A percentile compares a stretch with the other conserved stretches of the same genome.
Evolutionary conservation across 1,140 invertebrate genomes (phyloP).

Genomic region (Megalonaias nervosa): DNA sequence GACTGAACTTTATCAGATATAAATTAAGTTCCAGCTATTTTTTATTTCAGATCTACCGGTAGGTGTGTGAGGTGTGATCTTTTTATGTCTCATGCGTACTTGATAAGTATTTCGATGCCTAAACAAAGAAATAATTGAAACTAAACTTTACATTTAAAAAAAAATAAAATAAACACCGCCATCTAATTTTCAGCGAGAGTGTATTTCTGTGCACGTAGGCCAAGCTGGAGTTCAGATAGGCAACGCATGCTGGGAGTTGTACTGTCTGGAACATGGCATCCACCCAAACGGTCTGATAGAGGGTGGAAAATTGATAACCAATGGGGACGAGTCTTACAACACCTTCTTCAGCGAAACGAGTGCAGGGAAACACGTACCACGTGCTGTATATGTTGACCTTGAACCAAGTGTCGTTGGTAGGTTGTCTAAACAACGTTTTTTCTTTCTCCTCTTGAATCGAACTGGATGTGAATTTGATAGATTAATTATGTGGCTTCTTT

Average conservation of each 20-base stretch:
- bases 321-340: slow-evolving; percentile 71
- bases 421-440: slow-evolving; percentile 38
- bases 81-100: no score
- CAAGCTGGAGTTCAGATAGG: slow-evolving; percentile 93
- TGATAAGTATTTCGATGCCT: no score
- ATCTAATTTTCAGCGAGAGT: slow-evolving; percentile 76
- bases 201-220: slow-evolving; percentile 89
- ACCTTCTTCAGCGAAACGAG: slow-evolving; percentile 77
- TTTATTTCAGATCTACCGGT: no score
- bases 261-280: slow-evolving; percentile 84
- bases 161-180: no score
- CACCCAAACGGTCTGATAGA: slow-evolving; percentile 83
- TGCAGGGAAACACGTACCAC: slow-evolving; percentile 88
- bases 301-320: slow-evolving; percentile 69
- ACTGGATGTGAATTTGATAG: no score
- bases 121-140: no score
- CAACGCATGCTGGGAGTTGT: slow-evolving; percentile 87
- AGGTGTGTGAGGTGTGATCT: no score
- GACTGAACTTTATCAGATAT: no score
- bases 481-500: no score
- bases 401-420: slow-evolving; percentile 90
- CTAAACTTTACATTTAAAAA: no score
- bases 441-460: no score
- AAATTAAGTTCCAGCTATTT: no score
- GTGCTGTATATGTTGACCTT: slow-evolving; percentile 88